Evolutionary conservation across 2,113 vertebrate species (phyloP).

Genomic region (Recurvirostra avosetta): DNA sequence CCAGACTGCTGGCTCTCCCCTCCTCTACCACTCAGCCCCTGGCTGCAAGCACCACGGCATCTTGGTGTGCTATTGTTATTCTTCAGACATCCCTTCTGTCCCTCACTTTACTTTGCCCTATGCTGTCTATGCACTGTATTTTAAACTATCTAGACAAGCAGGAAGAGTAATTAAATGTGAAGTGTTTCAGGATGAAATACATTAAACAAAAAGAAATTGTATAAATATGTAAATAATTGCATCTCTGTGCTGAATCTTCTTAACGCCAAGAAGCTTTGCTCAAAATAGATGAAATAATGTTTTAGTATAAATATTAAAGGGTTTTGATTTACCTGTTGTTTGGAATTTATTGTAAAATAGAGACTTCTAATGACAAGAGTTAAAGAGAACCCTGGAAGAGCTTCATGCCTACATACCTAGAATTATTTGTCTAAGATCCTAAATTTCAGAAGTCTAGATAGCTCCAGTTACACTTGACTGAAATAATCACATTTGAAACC

Average conservation of each 20-base stretch:
- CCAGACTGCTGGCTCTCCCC: neutral
- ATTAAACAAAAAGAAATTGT: neutral
- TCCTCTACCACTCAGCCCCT: neutral
- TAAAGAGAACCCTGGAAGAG: neutral
- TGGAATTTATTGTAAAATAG: slow-evolving; percentile 15
- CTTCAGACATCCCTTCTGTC: neutral
- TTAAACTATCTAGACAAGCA: slow-evolving; percentile 34
- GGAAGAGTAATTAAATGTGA: neutral
- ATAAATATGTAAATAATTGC: slow-evolving; percentile 45
- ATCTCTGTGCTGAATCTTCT: slow-evolving; percentile 7
- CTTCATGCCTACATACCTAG: neutral
- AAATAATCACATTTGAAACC: neutral
- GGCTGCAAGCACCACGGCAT: neutral
- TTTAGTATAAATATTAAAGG: slow-evolving; percentile 11
- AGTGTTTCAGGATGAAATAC: neutral
- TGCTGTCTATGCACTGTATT: neutral
- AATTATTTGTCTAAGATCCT: neutral
- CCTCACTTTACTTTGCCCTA: neutral
- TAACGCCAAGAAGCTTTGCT: neutral
- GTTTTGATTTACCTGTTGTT: slow-evolving; percentile 10
- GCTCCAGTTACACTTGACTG: neutral
- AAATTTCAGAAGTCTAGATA: neutral
- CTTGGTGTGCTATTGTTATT: neutral
- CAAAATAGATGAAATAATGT: slow-evolving; percentile 4
- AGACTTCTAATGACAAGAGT: neutral